Evolutionary conservation across 2,888 invertebrate species (phyloP).

Genomic region (Campoplex capitator): DNA sequence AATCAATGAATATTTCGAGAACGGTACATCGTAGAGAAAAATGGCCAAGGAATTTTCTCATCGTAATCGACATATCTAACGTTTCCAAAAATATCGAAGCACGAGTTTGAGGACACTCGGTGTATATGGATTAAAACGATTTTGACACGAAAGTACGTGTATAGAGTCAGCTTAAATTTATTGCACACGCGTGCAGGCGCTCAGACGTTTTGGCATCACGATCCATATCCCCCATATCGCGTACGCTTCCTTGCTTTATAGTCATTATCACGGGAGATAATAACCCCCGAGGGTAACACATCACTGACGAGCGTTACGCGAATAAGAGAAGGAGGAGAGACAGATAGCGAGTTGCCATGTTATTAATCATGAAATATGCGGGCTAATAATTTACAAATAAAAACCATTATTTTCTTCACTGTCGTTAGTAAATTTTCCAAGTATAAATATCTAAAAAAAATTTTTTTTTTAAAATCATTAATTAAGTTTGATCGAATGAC

Average conservation of each 20-base stretch:
- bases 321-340: not conserved
- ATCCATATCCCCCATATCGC: constrained; percentile 38
- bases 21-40: not conserved
- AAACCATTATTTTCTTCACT: constrained; percentile 1
- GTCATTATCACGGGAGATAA: constrained; percentile 56
- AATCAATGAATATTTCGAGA: not conserved
- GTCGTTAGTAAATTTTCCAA: not conserved
- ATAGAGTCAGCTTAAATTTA: constrained; percentile 53
- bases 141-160: constrained; percentile 5
- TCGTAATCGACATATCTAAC: not conserved
- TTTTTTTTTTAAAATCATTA: not conserved
- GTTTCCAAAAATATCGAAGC: not conserved
- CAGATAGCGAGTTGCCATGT: not conserved
- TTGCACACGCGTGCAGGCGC: constrained; percentile 59
- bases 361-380: constrained; percentile 15
- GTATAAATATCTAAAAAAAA: not conserved
- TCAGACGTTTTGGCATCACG: constrained; percentile 48
- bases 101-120: not conserved
- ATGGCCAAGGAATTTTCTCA: not conserved
- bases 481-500: not conserved
- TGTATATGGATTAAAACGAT: constrained; percentile 19
- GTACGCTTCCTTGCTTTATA: constrained; percentile 40
- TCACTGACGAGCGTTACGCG: not conserved
- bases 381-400: constrained; percentile 7
- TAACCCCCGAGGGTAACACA: constrained; percentile 3